Percentiles rank a stretch among this genome's conserved stretches.
Conservation (phyloP, 2,797 vertebrate genomes). For the Oophaga sylvatica region DNA sequence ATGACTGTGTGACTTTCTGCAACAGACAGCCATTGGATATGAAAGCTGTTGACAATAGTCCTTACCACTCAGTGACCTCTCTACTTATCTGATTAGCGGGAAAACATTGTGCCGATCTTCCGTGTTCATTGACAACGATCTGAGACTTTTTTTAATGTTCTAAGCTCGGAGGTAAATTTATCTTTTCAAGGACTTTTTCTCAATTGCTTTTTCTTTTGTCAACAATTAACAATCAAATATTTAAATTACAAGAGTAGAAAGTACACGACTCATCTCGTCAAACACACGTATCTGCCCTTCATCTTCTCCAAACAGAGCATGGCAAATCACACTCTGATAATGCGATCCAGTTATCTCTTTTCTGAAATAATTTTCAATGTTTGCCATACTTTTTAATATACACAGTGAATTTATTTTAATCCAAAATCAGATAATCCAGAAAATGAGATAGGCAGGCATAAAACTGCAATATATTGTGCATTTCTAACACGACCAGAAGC, state of each 20-base stretch:
- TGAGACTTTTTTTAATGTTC: background rate
- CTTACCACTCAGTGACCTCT: background rate
- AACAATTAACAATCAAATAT: conserved; percentile 43
- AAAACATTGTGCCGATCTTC: conserved; percentile 5
- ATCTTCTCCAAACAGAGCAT: conserved; percentile 28
- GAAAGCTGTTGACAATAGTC: conserved; percentile 24
- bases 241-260: conserved; percentile 6
- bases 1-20: background rate
- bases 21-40: background rate
- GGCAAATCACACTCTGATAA: background rate
- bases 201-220: background rate
- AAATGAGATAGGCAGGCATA: background rate
- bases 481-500: background rate
- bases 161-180: conserved; percentile 21
- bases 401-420: background rate
- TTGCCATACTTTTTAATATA: background rate
- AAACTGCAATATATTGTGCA: background rate
- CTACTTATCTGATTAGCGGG: conserved; percentile 33
- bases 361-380: background rate
- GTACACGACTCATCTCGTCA: conserved; percentile 14
- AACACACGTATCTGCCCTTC: conserved; percentile 18
- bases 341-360: background rate
- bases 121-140: background rate
- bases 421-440: background rate
- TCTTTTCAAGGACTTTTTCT: conserved; percentile 51